phyloP scores from a whole-genome alignment of 2,797 vertebrate species.

The Phalanger gymnotis region DNA sequence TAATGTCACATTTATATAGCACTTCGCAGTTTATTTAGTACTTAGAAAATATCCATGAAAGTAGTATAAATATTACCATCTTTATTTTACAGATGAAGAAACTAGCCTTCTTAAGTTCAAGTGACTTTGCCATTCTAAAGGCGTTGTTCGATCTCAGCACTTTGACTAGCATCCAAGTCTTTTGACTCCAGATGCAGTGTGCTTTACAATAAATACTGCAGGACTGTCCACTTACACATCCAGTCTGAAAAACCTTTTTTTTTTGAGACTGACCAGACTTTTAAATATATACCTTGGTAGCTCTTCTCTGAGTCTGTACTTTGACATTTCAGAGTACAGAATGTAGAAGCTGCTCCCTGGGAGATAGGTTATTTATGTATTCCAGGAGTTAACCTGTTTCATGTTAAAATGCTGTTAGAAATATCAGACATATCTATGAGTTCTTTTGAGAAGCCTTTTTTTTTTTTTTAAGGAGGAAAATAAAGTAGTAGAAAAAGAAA shows the following conservation, averaged over 20 bases:
- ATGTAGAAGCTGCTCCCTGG: neutral
- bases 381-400: neutral
- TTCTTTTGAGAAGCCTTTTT: neutral
- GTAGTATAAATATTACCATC: neutral
- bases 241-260: neutral
- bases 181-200: neutral
- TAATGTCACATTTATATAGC: neutral
- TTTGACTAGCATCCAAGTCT: neutral
- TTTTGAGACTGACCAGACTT: neutral
- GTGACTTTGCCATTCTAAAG: neutral
- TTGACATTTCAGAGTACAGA: neutral
- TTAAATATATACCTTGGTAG: neutral
- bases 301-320: neutral
- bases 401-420: neutral
- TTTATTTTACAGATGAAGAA: neutral
- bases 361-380: neutral
- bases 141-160: neutral
- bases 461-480: neutral
- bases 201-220: neutral
- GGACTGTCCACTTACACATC: neutral
- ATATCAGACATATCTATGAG: neutral
- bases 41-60: neutral
- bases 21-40: neutral
- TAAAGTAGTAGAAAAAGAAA: neutral
- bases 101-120: neutral